Evolutionary conservation across 2,797 vertebrate species (phyloP), one percentile per base, ranked within the genome.

Genomic region (Meriones psammophilus): DNA sequence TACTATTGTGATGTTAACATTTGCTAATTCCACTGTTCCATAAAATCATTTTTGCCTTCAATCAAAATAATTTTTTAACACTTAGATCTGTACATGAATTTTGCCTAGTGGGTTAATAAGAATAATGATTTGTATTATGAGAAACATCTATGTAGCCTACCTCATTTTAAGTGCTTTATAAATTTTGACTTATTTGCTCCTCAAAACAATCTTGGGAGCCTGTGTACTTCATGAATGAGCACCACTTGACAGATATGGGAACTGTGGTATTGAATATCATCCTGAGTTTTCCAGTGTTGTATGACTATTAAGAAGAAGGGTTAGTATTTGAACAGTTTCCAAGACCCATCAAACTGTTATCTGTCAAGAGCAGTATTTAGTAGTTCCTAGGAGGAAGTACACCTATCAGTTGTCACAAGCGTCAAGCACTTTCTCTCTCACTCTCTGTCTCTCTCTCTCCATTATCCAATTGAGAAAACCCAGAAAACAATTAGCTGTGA

Each of bases 311-410:
- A 85, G 30, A 79, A 30, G 18, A 5, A 22, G 28, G 36, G 13
- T 12, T 89, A 14, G 1, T 89, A n/a, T 94, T 92, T 91, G 36
- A 94, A 91, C 71, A 62, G 46, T 89, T 87, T 28, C 28, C 26
- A 91, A 86, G 33, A 20, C 26, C 36, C 20, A 92, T 95, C 93
- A 93, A 89, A 92, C 86, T 94, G 83, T 76, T 94, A 89, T 89
- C 42, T 86, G 56, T 42, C 91, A 87, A 33, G 36, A 94, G 13
- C 36, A 84, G 15, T 89, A 64, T 79, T 96, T 92, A 56, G 79
- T 96, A 94, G 77, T 78, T 81, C 69, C 62, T 68, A 71, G 6
- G 66, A 92, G 46, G 84, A 93, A 89, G 76, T 78, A 77, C 1
- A 91, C 12, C 77, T 30, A 77, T 46, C 24, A 87, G 13, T 66